Base-by-base conservation (phyloP, 2,888 invertebrate species). In the Diarsia brunnea region DNA sequence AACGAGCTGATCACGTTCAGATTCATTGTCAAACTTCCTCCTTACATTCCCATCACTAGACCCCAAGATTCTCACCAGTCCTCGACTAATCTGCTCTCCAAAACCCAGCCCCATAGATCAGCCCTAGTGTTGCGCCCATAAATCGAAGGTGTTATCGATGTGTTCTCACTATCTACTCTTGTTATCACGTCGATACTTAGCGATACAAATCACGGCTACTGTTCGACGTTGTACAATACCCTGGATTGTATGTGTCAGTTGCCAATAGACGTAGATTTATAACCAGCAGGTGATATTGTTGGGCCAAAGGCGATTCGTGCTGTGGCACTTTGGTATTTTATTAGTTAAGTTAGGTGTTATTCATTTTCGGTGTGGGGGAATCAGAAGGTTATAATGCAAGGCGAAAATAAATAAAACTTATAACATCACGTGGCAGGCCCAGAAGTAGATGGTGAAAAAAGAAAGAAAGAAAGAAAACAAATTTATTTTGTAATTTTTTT, bases 141-240 rank as follows among this genome's bases (percentile, higher is more conserved):
- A 87, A 87, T 87, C 72, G 24, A 75, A 71, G 67, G 80, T 75
- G 79, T 73, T 86, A 88, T 88, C 88, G 88, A 88, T 87, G 88
- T 87, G 60, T 81, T 79, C 69, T 67, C 61, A 74, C 76, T 88
- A 87, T 87, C 87, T 71, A 47, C 65, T 69, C 82, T 87, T 87
- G 87, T 87, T 88, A 87, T 87, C 87, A 82, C 71, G 47, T 75
- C 80, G 82, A 87, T 87, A 87, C 74, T 87, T 86, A 88, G 79
- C 78, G 87, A 87, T 87, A 87, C 87, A 88, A 87, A 87, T 87
- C 87, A 87, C 77, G 38, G 88, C 87, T 87, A 81, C 87, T 88
- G 87, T 87, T 88, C 84, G 68, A 86, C 81, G 69, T 69, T 72
- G 70, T 79, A 86, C 81, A 82, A 84, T 86, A 79, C 73, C 77